These are phyloP conservation scores for Proisotoma minuta DNA, from an alignment of 2,888 invertebrate genomes.

Conservation along the genomic window DNA sequence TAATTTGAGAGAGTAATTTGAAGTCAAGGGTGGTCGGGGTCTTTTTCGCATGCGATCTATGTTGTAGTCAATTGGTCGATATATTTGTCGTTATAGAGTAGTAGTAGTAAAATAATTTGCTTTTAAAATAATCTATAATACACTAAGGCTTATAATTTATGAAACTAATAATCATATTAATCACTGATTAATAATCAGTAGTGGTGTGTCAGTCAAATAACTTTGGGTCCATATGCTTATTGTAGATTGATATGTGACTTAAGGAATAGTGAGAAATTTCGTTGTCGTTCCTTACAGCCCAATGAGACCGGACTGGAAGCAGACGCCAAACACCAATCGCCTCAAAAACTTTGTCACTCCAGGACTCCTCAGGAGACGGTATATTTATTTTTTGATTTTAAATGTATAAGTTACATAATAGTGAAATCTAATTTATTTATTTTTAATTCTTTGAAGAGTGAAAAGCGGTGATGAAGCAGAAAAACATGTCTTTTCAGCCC, in stretches of 20 bases:
- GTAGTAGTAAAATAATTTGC: no score
- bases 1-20: conserved; percentile 15
- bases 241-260: conserved; percentile 3
- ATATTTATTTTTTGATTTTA: background rate
- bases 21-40: no score
- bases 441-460: background rate
- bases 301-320: conserved; percentile 38
- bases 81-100: no score
- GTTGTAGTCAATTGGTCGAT: no score
- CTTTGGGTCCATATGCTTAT: no score
- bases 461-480: conserved; percentile 20
- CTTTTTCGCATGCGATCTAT: no score
- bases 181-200: no score
- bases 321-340: conserved; percentile 30
- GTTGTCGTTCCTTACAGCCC: conserved; percentile 28
- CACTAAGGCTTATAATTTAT: no score
- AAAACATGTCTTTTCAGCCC: conserved; percentile 17
- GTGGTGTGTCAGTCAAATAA: background rate
- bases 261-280: background rate
- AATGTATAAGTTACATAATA: background rate
- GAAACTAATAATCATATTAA: no score
- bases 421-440: background rate
- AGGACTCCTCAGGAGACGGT: conserved; percentile 22
- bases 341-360: conserved; percentile 31
- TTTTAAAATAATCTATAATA: no score